These are phyloP conservation scores for Pherbina coryleti DNA, from an alignment of 2,888 invertebrate genomes.

Conservation along the genomic window DNA sequence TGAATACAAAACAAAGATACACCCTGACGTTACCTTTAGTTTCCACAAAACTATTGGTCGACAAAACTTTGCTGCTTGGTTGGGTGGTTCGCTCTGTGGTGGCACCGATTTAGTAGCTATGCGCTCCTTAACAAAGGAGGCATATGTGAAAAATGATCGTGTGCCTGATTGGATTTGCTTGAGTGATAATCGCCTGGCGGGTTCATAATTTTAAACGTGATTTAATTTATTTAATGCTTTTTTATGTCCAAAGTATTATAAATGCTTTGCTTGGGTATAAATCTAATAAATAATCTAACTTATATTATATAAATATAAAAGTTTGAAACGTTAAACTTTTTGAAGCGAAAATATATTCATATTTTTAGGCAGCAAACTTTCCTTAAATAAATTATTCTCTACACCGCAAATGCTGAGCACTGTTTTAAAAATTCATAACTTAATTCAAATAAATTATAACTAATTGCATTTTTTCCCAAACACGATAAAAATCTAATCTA, in stretches of 20 bases:
- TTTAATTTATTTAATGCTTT: neutral
- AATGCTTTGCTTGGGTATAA: slow-evolving; percentile 4
- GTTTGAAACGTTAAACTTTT: too few relatives aligned
- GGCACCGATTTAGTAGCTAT: slow-evolving; percentile 80
- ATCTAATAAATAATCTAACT: neutral
- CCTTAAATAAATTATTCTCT: neutral
- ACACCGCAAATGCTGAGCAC: neutral
- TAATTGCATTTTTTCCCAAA: neutral
- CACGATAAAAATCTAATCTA: neutral
- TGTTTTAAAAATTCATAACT: too few relatives aligned
- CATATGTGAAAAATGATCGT: slow-evolving; percentile 77
- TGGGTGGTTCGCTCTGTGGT: slow-evolving; percentile 86
- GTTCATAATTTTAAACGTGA: slow-evolving; percentile 40
- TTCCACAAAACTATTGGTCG: slow-evolving; percentile 86
- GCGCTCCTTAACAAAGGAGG: slow-evolving; percentile 81
- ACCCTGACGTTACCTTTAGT: slow-evolving; percentile 74
- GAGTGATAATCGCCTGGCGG: slow-evolving; percentile 62
- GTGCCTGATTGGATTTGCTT: slow-evolving; percentile 85
- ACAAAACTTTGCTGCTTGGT: slow-evolving; percentile 88
- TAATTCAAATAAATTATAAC: neutral
- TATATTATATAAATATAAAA: neutral
- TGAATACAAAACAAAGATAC: slow-evolving; percentile 75
- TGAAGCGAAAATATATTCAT: too few relatives aligned
- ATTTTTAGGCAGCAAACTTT: too few relatives aligned
- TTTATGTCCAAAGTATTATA: slow-evolving; percentile 20